Conservation (phyloP, 92 coral and sea anemone genomes). For the Anthopleura xanthogrammica region DNA sequence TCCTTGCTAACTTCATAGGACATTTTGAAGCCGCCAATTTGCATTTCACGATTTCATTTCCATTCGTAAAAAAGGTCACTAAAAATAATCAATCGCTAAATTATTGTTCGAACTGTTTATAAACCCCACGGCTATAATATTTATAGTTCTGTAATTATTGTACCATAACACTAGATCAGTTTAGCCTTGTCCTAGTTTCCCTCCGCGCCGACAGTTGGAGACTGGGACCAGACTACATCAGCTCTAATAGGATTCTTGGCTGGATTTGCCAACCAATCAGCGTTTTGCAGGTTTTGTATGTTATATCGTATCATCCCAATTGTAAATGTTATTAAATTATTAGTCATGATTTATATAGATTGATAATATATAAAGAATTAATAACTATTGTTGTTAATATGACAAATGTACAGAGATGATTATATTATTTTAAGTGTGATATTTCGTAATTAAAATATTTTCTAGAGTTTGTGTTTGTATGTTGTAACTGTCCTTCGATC, state of each 20-base stretch:
- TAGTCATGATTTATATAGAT: conserved; percentile 5
- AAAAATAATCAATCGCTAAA: neutral
- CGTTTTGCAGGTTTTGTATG: neutral
- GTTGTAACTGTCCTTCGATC: too few relatives aligned
- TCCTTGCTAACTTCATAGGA: too few relatives aligned
- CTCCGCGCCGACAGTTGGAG: neutral
- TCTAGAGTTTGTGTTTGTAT: neutral
- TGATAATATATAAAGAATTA: conserved; percentile 8
- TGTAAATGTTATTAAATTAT: conserved; percentile 7
- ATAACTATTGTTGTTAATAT: neutral
- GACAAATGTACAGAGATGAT: conserved; percentile 21
- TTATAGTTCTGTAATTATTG: conserved; percentile 6
- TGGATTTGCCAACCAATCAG: neutral
- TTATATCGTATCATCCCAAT: neutral
- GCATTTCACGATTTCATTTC: neutral
- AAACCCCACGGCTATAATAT: neutral
- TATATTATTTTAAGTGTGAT: conserved; percentile 16
- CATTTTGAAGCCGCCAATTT: too few relatives aligned
- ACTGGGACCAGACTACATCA: neutral
- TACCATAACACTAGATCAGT: neutral
- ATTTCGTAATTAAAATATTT: neutral
- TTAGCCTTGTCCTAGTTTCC: neutral
- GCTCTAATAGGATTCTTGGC: neutral
- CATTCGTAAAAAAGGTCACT: neutral
- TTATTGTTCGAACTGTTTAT: neutral